A percentile compares a stretch with the other conserved stretches of the same genome.
phyloP scores from a whole-genome alignment of 1,140 invertebrate genomes.

The Micrasema longulum region DNA sequence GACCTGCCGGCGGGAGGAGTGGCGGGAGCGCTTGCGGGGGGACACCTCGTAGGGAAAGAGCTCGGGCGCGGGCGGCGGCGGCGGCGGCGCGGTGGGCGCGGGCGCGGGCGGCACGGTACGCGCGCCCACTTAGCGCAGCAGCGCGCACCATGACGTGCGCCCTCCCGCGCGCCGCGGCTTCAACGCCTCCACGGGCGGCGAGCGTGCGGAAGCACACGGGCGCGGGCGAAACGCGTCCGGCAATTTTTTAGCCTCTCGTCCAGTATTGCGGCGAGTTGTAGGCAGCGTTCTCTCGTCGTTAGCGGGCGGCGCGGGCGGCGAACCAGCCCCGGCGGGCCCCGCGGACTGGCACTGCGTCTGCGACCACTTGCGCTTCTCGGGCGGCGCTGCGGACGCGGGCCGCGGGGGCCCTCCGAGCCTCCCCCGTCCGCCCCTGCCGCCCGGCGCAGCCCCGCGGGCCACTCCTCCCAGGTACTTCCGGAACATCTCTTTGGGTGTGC shows the following conservation, averaged over 20 bases:
- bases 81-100: constrained; percentile 58
- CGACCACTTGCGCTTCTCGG: constrained; percentile 86
- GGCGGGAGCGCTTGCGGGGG: constrained; percentile 73
- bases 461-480: constrained; percentile 45
- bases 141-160: too few species aligned
- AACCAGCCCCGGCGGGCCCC: constrained; percentile 58
- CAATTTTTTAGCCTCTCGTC: constrained; percentile 71
- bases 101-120: constrained; percentile 63
- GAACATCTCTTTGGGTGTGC: constrained; percentile 52
- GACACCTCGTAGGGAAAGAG: constrained; percentile 77
- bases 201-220: constrained; percentile 89
- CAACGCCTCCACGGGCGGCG: constrained; percentile 87
- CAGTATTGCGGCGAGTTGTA: constrained; percentile 63
- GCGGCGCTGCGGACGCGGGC: constrained; percentile 70
- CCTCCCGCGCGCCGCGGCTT: constrained; percentile 75
- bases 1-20: constrained; percentile 73
- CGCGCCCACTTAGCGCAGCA: constrained; percentile 66
- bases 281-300: constrained; percentile 62
- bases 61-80: constrained; percentile 72
- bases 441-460: constrained; percentile 60
- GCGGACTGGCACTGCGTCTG: constrained; percentile 67
- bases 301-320: constrained; percentile 58
- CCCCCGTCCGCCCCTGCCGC: constrained; percentile 57
- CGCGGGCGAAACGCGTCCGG: constrained; percentile 67
- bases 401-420: constrained; percentile 66